A percentile compares a stretch with the other conserved stretches of the same genome.
phyloP scores from a whole-genome alignment of 30 jellyfish, hydroid and myxozoan species.

The Turritopsis rubra region DNA sequence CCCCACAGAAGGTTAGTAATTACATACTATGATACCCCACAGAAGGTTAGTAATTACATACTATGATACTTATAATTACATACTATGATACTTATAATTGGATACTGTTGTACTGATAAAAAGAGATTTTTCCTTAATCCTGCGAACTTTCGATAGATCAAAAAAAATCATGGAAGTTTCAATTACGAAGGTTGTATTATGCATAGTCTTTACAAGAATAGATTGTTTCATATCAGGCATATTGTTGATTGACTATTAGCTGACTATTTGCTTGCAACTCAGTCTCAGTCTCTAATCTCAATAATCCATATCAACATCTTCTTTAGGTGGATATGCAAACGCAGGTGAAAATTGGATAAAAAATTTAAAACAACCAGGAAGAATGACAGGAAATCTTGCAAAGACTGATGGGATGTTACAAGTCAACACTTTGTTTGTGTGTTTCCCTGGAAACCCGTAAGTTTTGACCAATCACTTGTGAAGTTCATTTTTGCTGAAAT shows the following conservation, averaged over 20 bases:
- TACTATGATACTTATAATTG: no score
- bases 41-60: neutral
- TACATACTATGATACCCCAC: neutral
- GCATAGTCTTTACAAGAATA: no score
- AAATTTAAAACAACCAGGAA: conserved; percentile 88
- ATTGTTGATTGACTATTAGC: no score
- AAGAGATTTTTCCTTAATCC: no score
- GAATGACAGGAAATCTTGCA: conserved; percentile 85
- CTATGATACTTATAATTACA: no score
- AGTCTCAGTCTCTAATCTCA: no score
- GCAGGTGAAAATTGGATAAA: conserved; percentile 85
- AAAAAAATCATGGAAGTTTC: no score
- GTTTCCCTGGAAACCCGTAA: conserved; percentile 94
- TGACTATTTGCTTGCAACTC: neutral
- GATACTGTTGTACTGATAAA: no score
- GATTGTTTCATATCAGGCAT: no score
- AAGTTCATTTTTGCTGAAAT: neutral
- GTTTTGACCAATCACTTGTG: neutral
- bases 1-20: neutral
- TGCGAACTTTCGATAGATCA: no score
- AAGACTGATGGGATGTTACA: conserved; percentile 45
- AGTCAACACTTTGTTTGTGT: conserved; percentile 71
- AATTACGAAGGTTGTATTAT: no score
- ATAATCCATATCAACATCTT: no score
- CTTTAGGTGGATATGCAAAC: conserved; percentile 90